Conservation (phyloP, 1,140 invertebrate species). For the Leptinotarsa defecta region DNA sequence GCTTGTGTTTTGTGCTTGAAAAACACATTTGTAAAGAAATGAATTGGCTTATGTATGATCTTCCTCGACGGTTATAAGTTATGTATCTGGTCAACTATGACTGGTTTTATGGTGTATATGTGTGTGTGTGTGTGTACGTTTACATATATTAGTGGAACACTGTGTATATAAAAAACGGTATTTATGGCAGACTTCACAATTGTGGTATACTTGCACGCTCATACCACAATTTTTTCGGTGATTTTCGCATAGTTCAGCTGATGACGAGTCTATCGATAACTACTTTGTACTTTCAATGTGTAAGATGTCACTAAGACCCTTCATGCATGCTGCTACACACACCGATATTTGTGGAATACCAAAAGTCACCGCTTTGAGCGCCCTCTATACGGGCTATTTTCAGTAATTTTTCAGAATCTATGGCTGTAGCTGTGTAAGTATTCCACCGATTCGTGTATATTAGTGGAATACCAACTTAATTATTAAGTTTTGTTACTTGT, state of each 20-base stretch:
- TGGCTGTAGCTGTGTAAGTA: background rate
- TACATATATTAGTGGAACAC: background rate
- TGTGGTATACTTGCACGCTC: slow-evolving; percentile 2
- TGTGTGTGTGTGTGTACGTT: too few relatives aligned
- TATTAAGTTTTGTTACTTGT: background rate
- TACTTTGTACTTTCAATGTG: background rate
- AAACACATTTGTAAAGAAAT: too few relatives aligned
- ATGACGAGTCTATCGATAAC: background rate
- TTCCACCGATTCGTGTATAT: background rate
- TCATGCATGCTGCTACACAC: background rate
- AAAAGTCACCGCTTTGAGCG: background rate
- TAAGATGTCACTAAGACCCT: slow-evolving; percentile 1
- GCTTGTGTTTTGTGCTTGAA: too few relatives aligned
- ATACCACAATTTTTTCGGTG: background rate
- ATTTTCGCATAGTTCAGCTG: background rate
- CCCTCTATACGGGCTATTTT: background rate
- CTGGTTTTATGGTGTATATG: too few relatives aligned
- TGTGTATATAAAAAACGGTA: background rate
- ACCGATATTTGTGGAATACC: background rate
- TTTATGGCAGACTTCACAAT: background rate
- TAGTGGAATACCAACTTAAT: background rate
- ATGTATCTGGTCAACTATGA: too few relatives aligned
- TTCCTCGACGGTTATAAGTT: too few relatives aligned
- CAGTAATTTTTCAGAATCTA: background rate
- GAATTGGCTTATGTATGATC: too few relatives aligned